These are phyloP conservation scores for Tolypeutes matacus DNA, from an alignment of 2,797 vertebrate species.

Conservation along the genomic window DNA sequence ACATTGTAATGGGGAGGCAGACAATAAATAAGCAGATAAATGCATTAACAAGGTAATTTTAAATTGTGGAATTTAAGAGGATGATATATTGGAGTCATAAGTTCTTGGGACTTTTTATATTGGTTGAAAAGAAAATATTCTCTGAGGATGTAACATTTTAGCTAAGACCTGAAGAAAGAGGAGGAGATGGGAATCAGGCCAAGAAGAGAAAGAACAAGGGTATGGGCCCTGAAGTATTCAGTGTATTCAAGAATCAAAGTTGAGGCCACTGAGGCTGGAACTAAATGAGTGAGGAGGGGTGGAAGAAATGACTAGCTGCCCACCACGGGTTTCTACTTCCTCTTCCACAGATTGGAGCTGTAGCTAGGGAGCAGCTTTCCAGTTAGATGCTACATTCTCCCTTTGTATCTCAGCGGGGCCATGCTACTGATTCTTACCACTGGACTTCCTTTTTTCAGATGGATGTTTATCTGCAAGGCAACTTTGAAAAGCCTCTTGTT, in stretches of 20 bases:
- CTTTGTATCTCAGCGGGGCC: neutral
- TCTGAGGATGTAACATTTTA: neutral
- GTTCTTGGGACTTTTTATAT: neutral
- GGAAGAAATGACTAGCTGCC: neutral
- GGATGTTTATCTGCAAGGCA: neutral
- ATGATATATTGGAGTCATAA: neutral
- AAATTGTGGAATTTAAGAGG: neutral
- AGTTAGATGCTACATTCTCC: too few relatives aligned
- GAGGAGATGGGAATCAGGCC: neutral
- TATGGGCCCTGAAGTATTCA: neutral
- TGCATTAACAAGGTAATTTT: neutral
- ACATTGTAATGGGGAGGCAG: neutral
- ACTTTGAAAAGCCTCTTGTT: neutral
- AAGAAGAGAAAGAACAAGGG: neutral
- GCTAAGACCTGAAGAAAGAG: neutral
- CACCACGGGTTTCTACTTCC: neutral
- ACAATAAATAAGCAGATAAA: neutral
- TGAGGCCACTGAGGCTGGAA: neutral
- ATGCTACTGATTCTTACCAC: neutral
- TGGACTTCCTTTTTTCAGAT: neutral
- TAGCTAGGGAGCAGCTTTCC: neutral
- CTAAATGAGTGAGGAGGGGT: neutral
- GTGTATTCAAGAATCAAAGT: neutral
- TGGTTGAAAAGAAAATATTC: neutral
- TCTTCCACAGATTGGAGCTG: neutral